Evolutionary conservation across 2,113 vertebrate genomes (phyloP), one percentile per base, ranked within the genome.

Genomic region (Podiceps cristatus): DNA sequence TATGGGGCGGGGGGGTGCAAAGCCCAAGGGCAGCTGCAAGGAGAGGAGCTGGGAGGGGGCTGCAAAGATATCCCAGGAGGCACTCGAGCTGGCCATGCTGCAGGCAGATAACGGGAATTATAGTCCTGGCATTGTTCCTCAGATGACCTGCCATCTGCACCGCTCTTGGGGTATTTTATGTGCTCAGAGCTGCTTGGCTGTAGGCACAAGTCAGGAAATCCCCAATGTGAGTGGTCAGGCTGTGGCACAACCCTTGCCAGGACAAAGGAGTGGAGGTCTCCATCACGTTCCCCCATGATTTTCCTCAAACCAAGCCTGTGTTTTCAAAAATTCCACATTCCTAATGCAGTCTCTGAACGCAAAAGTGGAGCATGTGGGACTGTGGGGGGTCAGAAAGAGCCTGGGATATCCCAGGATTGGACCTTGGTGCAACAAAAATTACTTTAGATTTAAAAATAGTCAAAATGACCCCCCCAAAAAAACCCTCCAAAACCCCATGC

Each of bases 101-200:
- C 86, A 66, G 84, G 91, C 91, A 94, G 95, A 96, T 96, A 96
- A 97, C 1, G 2, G 92, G 94, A 97, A 96, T 96, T 95, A 97
- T 5, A 87, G 86, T 47, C 87, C 60, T 18, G 1, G 84, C 53
- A 79, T 94, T 90, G 91, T 64, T 90, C 22, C 37, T 84, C 83
- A 85, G 93, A 49, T 91, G 84, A 44, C 58, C 94, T 97, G 96
- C 93, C 94, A 92, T 94, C 95, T 89, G 94, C 89, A 75, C 11
- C 1, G 84, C 91, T 96, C 93, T 33, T 2, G 7, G 73, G 73
- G 74, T 18, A 0, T 78, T 74, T 67, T 33, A 56, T 40, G 5
- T 17, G 4, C 91, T 88, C 66, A 40, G 40, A 92, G 68, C 50
- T 9, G 2, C 79, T 88, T 4, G 1, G 29, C 4, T 67, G 45